These are phyloP conservation scores for Gobiocypris rarus DNA, from an alignment of 2,113 vertebrate genomes.

Conservation along the genomic window DNA sequence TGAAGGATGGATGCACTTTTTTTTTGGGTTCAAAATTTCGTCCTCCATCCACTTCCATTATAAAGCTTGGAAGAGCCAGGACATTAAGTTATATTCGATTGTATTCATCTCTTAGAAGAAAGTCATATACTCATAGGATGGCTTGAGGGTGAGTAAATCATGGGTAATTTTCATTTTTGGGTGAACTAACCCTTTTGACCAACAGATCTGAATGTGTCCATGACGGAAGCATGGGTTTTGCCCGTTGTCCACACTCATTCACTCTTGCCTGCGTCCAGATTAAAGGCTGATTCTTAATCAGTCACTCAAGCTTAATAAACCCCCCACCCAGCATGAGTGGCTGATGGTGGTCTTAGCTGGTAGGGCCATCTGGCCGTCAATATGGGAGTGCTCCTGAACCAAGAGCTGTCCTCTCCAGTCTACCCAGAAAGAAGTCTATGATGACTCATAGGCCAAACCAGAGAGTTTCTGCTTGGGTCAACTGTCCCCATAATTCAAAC, in stretches of 20 bases:
- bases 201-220: not conserved
- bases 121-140: too few species aligned
- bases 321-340: constrained; percentile 50
- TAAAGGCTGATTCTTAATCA: constrained; percentile 67
- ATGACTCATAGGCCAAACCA: not conserved
- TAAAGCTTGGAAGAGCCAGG: too few species aligned
- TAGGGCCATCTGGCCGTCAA: constrained; percentile 73
- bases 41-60: too few species aligned
- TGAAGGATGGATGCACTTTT: too few species aligned
- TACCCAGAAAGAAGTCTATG: constrained; percentile 22
- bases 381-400: constrained; percentile 57
- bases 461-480: not conserved
- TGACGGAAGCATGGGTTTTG: not conserved
- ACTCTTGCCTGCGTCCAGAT: constrained; percentile 54
- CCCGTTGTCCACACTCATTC: constrained; percentile 29
- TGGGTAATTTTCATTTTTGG: too few species aligned
- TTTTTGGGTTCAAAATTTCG: too few species aligned
- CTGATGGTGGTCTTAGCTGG: constrained; percentile 58
- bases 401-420: constrained; percentile 45
- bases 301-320: constrained; percentile 51
- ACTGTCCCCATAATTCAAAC: not conserved
- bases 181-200: not conserved
- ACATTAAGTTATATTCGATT: too few species aligned
- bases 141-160: too few species aligned
- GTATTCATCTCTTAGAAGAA: too few species aligned